Percentiles rank a stretch among this genome's conserved stretches.
phyloP scores from a whole-genome alignment of 1,140 invertebrate species.

The Bombus huntii region DNA sequence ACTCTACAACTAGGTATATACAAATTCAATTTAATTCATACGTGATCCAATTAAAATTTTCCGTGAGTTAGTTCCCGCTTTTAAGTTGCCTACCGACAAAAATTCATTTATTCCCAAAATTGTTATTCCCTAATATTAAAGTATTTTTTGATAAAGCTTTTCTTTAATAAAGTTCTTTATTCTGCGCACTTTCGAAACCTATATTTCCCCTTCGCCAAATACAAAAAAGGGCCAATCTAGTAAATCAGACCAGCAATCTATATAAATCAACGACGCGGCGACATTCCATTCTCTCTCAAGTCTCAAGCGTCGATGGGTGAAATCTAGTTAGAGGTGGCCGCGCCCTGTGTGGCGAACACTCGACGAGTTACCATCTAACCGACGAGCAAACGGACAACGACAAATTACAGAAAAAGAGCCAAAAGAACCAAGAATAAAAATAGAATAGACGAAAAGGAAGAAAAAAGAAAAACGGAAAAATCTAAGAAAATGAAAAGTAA shows the following conservation, averaged over 20 bases:
- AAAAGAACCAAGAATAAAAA: background rate
- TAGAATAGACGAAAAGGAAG: background rate
- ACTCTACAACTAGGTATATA: no score
- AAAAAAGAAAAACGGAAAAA: background rate
- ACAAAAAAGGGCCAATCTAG: background rate
- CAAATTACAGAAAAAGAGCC: background rate
- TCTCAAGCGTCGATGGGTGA: constrained; percentile 20
- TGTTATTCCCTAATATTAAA: background rate
- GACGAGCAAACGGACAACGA: background rate
- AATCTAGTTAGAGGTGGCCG: constrained; percentile 31
- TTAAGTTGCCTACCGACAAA: background rate
- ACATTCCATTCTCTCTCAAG: constrained; percentile 64
- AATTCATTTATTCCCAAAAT: background rate
- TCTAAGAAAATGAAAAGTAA: constrained; percentile 3
- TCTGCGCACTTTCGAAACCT: background rate
- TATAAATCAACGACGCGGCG: background rate
- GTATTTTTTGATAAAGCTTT: background rate
- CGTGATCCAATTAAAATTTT: no score
- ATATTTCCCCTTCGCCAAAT: background rate
- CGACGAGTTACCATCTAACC: background rate
- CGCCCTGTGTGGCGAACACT: constrained; percentile 7
- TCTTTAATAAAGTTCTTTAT: background rate
- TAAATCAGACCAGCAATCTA: background rate
- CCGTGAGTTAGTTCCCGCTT: no score
- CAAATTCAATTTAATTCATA: no score